Evolutionary conservation across 2,113 vertebrate genomes (phyloP), one percentile per base, ranked within the genome.

Genomic region (Pithys albifrons): DNA sequence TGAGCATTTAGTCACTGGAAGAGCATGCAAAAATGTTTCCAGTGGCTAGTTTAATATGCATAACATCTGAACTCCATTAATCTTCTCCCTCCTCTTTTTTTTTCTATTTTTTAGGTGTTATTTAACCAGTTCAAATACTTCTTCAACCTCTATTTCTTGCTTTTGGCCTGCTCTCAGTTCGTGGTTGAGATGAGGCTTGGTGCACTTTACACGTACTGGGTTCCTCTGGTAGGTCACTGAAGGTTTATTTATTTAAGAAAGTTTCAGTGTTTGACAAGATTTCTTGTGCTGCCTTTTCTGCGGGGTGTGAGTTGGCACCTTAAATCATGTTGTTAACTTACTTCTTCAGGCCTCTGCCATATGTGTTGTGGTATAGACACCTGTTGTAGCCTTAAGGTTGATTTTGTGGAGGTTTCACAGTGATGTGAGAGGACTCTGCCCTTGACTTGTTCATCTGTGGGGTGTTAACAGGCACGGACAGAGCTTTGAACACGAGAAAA

Each of bases 61-160:
- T 91, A 67, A 91, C 52, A 83, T 87, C 43, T 72, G 46, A 70
- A 19, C 19, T 46, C 37, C 8, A 12, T 79, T 83, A 43, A 65
- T 54, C 35, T 81, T 35, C 23, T 88, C 37, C 22, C 4, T 25
- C 1, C 4, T 66, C 3, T 31, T 49, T 23, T 20, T 43, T 43
- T 19, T 7, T 15, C 3, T 62, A 74, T 19, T 45, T 5, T 89
- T 9, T 82, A 99, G 99, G 99, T 99, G 76, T 97, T 99, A 87
- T 99, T 98, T 82, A 99, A 99, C 97, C 99, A 99, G 97, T 99
- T 99, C 98, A 99, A 99, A 94, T 99, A 99, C 97, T 99, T 99
- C 98, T 99, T 99, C 98, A 99, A 99, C 97, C 98, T 99, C 89
- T 99, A 99, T 91, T 99, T 99, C 94, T 96, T 99, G 91, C 98